Evolutionary conservation across 2,113 vertebrate species (phyloP), one percentile per base, ranked within the genome.

Genomic region (Marmota monax): DNA sequence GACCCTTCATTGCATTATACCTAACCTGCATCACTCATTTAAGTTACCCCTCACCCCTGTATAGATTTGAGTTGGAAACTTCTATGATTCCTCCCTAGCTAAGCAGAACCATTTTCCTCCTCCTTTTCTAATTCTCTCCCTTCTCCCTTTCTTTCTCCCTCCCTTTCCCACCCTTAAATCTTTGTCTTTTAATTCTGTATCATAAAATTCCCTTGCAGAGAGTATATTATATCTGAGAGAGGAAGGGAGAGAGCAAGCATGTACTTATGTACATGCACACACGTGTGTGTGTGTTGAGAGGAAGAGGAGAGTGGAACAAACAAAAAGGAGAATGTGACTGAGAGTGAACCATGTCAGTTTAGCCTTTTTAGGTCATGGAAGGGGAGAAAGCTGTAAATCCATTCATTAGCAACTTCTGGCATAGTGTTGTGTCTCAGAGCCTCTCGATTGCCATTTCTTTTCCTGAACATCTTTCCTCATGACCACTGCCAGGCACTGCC

Each of bases 121-220:
- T 56, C 22, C 23, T 51, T 70, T 17, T 83, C 74, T 90, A 88
- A 56, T 53, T 32, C 2, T 69, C 69, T 17, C 37, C 67, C 25
- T 79, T 90, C 72, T 65, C 63, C 23, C 63, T 70, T 5, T 29
- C 51, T 87, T 17, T 73, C 51, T 72, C 53, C n/a, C 42, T 73
- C 25, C 82, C 84, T 90, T 67, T 70, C 63, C 48, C 48, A 67
- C 25, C 82, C 84, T 90, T 65, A 51, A 48, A 79, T 70, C 53
- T 96, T 37, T 76, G 14, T 83, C 56, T 97, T 89, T 96, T 45
- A 76, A 70, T 86, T 93, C 18, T 34, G 6, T 78, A 72, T 76
- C 42, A 94, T 16, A 88, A 80, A 79, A 94, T 80, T 77, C 51
- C 82, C 56, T 83, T n/a, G 39, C 14, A 88, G 53, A 73, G 13